Base-by-base conservation (phyloP, 2,113 vertebrate species). In the Tautogolabrus adspersus region DNA sequence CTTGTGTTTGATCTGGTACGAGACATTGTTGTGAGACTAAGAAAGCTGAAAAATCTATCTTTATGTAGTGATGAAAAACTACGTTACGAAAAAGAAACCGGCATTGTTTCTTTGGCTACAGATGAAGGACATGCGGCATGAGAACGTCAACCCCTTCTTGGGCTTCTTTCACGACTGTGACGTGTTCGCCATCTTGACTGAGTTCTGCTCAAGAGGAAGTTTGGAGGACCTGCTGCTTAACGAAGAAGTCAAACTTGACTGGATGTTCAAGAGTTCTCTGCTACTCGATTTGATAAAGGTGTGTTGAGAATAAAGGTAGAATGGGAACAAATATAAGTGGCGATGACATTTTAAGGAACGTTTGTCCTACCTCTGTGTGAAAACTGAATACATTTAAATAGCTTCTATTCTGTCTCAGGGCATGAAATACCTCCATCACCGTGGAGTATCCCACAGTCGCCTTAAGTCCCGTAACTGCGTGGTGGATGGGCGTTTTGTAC, bases 211-310 rank as follows among this genome's bases (percentile, higher is more conserved):
- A 64, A 89, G 95, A 12, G 95, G 95, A 8, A 95, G 94, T 82
- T 59, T 96, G 77, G 92, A 95, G 73, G 95, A 96, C 83, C 91
- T 95, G 13, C 87, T 95, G 51, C 73, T 93, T 2, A 95, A 94
- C 2, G 90, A 94, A 0, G 94, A 95, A 1, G 93, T 95, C 22
- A 95, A 95, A 68, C 93, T 96, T 6, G 95, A 96, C 92, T 96
- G 95, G 95, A 96, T 96, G 95, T 96, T 96, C 86, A 95, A 95
- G 83, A 95, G 95, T 0, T 95, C 95, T 8, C 90, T 96, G 67
- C 79, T 96, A 16, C 64, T 95, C 64, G 95, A 96, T 87, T 87
- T 96, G 16, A 95, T 96, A 52, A 95, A 96, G 94, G 94, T 93
- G 5, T 21, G 10, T 16, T 12, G 16, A 19, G 37, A 3, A 57